Percentiles rank a stretch among this genome's conserved stretches.
These are phyloP conservation scores for Hypanus sabinus DNA, from an alignment of 2,113 vertebrate species.

Conservation along the genomic window DNA sequence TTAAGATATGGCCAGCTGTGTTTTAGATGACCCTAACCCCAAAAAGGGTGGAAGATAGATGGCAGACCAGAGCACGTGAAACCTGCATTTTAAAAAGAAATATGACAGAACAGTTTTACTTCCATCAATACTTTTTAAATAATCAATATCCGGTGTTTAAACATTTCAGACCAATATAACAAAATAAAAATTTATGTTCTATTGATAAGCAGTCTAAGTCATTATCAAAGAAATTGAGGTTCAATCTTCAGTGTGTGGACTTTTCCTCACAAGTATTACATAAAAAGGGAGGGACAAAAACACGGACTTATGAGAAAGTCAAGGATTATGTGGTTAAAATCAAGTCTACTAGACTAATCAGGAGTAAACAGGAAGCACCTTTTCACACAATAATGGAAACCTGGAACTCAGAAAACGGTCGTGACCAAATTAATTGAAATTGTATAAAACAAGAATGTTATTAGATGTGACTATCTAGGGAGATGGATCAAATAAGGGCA, in stretches of 20 bases:
- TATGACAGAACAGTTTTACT: too few relatives aligned
- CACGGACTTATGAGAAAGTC: background rate
- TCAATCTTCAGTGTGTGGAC: background rate
- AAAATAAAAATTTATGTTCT: too few relatives aligned
- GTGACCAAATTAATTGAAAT: background rate
- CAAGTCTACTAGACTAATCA: background rate
- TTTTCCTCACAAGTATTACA: background rate
- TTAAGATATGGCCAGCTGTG: too few relatives aligned
- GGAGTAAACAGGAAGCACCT: background rate
- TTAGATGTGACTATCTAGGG: background rate
- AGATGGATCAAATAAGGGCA: background rate
- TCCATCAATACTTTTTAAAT: too few relatives aligned
- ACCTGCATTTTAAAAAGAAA: too few relatives aligned
- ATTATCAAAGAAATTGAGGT: too few relatives aligned
- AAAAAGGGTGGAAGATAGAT: too few relatives aligned
- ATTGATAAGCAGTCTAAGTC: too few relatives aligned
- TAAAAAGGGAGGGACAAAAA: background rate
- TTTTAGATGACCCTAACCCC: too few relatives aligned
- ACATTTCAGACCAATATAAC: too few relatives aligned
- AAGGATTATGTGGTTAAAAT: background rate
- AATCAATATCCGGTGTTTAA: too few relatives aligned
- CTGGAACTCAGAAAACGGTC: background rate
- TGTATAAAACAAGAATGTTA: background rate
- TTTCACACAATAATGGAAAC: background rate
- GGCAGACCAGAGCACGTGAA: too few relatives aligned